Conservation (phyloP, 2,888 invertebrate species). For the Meiosimyza platycephala region DNA sequence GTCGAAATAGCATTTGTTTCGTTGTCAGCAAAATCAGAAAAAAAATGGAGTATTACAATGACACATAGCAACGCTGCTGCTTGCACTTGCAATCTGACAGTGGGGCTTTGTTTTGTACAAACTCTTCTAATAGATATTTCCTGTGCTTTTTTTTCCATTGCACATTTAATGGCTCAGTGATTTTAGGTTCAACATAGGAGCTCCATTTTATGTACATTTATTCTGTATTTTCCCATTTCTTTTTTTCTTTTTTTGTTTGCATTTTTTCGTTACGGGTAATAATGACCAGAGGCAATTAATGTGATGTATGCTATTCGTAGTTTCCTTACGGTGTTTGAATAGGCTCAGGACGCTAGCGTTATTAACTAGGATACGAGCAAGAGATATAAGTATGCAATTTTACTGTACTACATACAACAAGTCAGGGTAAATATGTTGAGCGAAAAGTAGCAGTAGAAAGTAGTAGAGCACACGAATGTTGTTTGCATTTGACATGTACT, state of each 20-base stretch:
- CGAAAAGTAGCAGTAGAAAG: neutral
- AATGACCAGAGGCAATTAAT: slow-evolving; percentile 23
- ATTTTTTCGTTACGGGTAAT: slow-evolving; percentile 1
- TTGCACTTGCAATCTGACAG: neutral
- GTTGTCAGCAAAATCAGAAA: too few species aligned
- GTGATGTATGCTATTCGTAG: slow-evolving; percentile 3
- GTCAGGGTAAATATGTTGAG: neutral
- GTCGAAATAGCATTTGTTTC: too few species aligned
- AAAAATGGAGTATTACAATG: too few species aligned
- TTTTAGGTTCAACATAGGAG: too few species aligned
- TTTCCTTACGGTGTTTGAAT: slow-evolving; percentile 6
- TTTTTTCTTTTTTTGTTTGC: slow-evolving; percentile 1
- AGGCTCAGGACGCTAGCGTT: neutral
- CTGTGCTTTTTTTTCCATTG: neutral
- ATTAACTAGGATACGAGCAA: too few species aligned
- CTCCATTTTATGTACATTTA: neutral
- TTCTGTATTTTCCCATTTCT: neutral
- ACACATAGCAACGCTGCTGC: neutral
- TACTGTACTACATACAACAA: neutral
- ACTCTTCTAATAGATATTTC: neutral
- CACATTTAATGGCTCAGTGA: slow-evolving; percentile 7
- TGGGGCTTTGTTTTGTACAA: neutral
- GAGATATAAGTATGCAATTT: neutral
- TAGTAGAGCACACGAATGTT: too few species aligned
- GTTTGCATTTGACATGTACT: too few species aligned